Percentiles rank a stretch among this genome's conserved stretches.
phyloP scores from a whole-genome alignment of 1,140 invertebrate genomes.

The Diorhabda sublineata region DNA sequence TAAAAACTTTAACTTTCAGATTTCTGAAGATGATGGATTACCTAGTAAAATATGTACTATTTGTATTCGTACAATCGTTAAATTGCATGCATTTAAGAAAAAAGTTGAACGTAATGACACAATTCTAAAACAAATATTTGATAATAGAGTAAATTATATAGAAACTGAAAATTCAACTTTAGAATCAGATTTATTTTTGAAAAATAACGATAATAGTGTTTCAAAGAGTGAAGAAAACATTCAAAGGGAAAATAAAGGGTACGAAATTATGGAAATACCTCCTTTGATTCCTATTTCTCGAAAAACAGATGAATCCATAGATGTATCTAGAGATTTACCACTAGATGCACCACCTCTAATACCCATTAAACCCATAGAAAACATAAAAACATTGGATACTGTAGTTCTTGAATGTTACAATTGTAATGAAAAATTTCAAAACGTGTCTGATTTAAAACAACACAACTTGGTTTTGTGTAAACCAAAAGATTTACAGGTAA shows the following conservation, averaged over 20 bases:
- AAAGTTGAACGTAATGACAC: conserved; percentile 32
- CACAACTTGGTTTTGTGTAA: conserved; percentile 28
- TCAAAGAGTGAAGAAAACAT: conserved; percentile 27
- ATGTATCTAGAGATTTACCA: conserved; percentile 17
- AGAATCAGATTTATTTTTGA: not conserved
- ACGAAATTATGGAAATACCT: conserved; percentile 24
- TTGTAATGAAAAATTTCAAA: conserved; percentile 30
- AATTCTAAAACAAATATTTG: conserved; percentile 25
- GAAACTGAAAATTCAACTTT: conserved; percentile 16
- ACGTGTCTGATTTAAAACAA: conserved; percentile 26
- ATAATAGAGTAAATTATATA: conserved; percentile 22
- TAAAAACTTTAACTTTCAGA: conserved; percentile 24
- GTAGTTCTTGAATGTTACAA: conserved; percentile 25
- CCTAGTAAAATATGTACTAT: conserved; percentile 32
- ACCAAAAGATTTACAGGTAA: conserved; percentile 9
- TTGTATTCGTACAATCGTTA: conserved; percentile 34
- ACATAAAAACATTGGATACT: conserved; percentile 22
- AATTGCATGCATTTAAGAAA: conserved; percentile 36
- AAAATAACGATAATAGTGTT: not conserved
- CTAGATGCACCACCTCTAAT: conserved; percentile 37
- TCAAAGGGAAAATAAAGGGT: not conserved
- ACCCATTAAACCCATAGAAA: conserved; percentile 32
- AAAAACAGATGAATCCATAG: conserved; percentile 18
- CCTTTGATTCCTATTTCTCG: conserved; percentile 34
- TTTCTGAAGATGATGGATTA: conserved; percentile 32